Conservation (phyloP, 35 echinoderm and acorn worm species). For the Apostichopus japonicus region DNA sequence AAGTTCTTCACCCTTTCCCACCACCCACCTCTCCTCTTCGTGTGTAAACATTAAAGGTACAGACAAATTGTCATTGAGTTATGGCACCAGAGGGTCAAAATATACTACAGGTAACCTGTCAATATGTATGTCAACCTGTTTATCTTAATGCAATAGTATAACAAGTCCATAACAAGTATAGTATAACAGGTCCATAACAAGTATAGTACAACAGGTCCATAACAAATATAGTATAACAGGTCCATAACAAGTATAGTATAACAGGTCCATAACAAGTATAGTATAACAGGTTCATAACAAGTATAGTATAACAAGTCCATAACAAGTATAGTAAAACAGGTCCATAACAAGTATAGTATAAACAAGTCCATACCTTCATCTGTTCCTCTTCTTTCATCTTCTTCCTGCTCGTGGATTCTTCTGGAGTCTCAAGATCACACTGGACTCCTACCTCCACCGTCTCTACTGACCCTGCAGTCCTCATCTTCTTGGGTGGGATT, state of each 20-base stretch:
- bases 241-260: conserved; percentile 9
- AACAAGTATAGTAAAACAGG: neutral
- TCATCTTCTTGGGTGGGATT: neutral
- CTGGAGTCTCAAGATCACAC: conserved; percentile 59
- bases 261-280: neutral
- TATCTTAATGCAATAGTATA: neutral
- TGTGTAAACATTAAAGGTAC: no score
- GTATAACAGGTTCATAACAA: neutral
- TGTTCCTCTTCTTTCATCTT: conserved; percentile 78
- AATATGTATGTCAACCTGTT: neutral
- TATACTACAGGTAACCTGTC: no score
- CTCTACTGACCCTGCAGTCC: conserved; percentile 11
- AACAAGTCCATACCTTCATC: conserved; percentile 63
- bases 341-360: neutral
- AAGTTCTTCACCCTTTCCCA: no score
- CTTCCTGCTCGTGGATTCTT: conserved; percentile 39
- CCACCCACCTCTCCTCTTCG: no score
- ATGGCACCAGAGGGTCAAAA: no score
- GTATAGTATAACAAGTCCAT: no score
- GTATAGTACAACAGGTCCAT: neutral
- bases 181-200: no score
- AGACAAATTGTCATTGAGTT: no score
- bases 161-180: neutral
- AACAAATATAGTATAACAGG: neutral
- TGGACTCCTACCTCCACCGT: conserved; percentile 60